Percentiles rank a stretch among this genome's conserved stretches.
Evolutionary conservation across 2,888 invertebrate species (phyloP).

Genomic region (Catonia carolina): DNA sequence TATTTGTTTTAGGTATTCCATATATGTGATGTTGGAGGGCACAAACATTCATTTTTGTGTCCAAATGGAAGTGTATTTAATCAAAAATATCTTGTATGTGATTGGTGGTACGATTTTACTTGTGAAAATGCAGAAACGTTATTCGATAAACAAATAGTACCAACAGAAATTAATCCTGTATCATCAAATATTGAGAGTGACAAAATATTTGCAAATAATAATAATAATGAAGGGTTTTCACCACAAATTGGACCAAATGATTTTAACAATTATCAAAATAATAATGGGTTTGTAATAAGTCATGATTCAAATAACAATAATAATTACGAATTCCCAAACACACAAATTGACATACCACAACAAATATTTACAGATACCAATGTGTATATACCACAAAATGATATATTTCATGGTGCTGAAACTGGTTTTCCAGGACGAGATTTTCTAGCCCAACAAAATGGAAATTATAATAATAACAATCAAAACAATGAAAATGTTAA

Average conservation of each 20-base stretch:
- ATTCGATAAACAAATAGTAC: background rate
- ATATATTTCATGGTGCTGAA: slow-evolving; percentile 22
- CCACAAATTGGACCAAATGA: too few species aligned
- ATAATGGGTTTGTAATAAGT: too few species aligned
- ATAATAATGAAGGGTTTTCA: background rate
- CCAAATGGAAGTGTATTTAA: slow-evolving; percentile 52
- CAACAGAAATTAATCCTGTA: background rate
- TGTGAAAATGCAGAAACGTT: slow-evolving; percentile 38
- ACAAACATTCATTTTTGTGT: slow-evolving; percentile 48
- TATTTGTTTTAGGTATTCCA: slow-evolving; percentile 45
- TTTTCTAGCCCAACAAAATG: background rate
- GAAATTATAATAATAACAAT: background rate
- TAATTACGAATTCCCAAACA: background rate
- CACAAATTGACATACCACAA: slow-evolving; percentile 5
- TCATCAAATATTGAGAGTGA: background rate
- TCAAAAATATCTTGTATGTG: slow-evolving; percentile 49
- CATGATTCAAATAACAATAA: too few species aligned
- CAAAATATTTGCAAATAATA: slow-evolving; percentile 3
- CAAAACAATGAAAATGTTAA: background rate
- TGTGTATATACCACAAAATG: slow-evolving; percentile 12
- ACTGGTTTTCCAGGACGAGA: slow-evolving; percentile 22
- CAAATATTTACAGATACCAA: slow-evolving; percentile 7
- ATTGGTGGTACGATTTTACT: slow-evolving; percentile 52
- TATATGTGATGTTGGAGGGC: slow-evolving; percentile 45
- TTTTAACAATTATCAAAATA: too few species aligned